These are phyloP conservation scores for Avahi laniger DNA, from an alignment of 2,797 vertebrate genomes.

Conservation along the genomic window DNA sequence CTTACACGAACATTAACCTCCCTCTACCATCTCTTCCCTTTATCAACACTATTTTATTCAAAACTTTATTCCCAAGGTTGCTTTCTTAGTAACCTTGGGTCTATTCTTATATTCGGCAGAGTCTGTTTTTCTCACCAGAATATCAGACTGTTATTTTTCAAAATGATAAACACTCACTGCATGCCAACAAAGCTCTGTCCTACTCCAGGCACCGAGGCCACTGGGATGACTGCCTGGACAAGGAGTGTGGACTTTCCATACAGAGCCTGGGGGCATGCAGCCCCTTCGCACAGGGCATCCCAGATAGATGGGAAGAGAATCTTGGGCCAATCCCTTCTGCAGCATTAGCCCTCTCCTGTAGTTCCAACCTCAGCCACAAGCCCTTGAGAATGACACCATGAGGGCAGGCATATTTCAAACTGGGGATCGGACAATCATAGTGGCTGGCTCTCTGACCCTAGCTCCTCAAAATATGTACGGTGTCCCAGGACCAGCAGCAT, in stretches of 20 bases:
- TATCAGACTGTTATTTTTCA: conserved; percentile 60
- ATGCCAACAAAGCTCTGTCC: conserved; percentile 22
- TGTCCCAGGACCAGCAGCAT: not conserved
- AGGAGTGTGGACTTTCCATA: not conserved
- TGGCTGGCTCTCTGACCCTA: not conserved
- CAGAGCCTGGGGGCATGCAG: not conserved
- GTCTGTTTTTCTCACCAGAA: conserved; percentile 52
- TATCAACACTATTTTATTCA: not conserved
- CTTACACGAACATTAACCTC: not conserved
- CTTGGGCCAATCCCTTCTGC: not conserved
- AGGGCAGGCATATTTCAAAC: not conserved
- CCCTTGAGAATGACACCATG: not conserved
- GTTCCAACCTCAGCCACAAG: not conserved
- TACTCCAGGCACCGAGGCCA: not conserved
- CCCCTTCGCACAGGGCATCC: not conserved
- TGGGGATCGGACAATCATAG: not conserved
- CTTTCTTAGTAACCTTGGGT: conserved; percentile 43
- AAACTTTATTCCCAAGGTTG: conserved; percentile 14
- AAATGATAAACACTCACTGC: conserved; percentile 45
- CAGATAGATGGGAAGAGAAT: not conserved
- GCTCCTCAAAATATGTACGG: not conserved
- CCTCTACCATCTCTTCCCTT: not conserved
- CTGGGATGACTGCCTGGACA: not conserved
- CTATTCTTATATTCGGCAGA: conserved; percentile 36
- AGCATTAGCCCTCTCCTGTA: not conserved